phyloP scores from a whole-genome alignment of 2,113 vertebrate species.

The Myotis brandtii region DNA sequence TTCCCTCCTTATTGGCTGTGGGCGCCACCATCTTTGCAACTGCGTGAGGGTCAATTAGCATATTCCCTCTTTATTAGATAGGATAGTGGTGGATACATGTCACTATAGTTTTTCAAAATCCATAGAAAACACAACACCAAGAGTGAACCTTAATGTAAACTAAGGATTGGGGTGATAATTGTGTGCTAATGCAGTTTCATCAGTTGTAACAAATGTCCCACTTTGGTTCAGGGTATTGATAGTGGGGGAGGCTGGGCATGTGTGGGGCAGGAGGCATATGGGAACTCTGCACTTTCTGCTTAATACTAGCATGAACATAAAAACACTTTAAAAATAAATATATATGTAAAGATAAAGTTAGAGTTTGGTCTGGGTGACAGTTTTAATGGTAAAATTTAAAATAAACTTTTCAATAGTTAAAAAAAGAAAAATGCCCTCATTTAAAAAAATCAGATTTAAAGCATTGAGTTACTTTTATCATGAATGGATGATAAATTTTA shows the following conservation, averaged over 20 bases:
- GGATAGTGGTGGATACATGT: background rate
- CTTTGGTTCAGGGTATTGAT: background rate
- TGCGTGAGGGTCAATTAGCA: too few species aligned
- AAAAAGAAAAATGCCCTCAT: background rate
- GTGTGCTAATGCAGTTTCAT: background rate
- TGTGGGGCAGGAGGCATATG: background rate
- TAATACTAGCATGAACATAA: background rate
- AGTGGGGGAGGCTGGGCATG: background rate
- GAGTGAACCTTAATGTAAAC: background rate
- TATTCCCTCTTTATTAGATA: too few species aligned
- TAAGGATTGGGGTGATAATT: background rate
- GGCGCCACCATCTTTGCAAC: too few species aligned
- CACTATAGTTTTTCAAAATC: background rate
- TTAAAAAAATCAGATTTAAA: background rate
- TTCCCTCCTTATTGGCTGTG: too few species aligned
- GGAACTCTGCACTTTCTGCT: background rate
- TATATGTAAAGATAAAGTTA: background rate
- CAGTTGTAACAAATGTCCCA: background rate
- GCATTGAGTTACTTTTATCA: background rate
- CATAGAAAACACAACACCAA: background rate
- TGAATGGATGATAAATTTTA: background rate
- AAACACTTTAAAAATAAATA: background rate
- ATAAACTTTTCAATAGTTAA: constrained; percentile 6
- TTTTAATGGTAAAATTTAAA: background rate
- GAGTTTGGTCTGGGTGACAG: background rate